Conservation (phyloP, 2,113 vertebrate genomes). For the Nipponia nippon region DNA sequence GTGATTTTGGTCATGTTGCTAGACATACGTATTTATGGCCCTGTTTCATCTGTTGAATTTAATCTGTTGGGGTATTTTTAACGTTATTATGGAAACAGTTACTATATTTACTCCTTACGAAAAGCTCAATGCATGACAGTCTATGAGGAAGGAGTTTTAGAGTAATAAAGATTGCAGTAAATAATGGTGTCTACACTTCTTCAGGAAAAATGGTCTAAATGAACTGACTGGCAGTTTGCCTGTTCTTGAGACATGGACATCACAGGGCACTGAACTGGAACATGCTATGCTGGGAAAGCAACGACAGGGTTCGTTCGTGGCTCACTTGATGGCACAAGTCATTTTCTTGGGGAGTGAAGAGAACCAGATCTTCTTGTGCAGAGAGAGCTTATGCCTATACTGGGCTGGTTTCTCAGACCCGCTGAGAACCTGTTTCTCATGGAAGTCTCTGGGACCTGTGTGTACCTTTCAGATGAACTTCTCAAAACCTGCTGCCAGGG, state of each 20-base stretch:
- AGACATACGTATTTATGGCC: conserved; percentile 49
- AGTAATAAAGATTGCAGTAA: not conserved
- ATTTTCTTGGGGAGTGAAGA: not conserved
- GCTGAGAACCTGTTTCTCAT: not conserved
- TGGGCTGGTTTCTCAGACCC: not conserved
- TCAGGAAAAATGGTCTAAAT: not conserved
- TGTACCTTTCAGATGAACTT: not conserved
- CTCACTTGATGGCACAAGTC: conserved; percentile 15
- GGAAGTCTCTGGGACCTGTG: not conserved
- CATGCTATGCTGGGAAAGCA: not conserved
- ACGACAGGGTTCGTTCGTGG: not conserved
- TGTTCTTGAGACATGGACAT: not conserved
- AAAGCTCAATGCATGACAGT: not conserved
- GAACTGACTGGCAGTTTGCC: conserved; percentile 20
- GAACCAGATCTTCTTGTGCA: not conserved
- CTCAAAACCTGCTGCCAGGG: not conserved
- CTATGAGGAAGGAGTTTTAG: not conserved
- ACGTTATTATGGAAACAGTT: conserved; percentile 59
- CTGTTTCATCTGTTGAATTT: conserved; percentile 34
- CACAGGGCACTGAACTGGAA: not conserved
- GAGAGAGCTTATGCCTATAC: not conserved
- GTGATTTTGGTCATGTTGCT: conserved; percentile 51
- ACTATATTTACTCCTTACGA: conserved; percentile 50
- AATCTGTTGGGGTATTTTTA: conserved; percentile 50
- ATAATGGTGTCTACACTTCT: not conserved